Conservation (phyloP, 2,888 invertebrate species). For the Macrophya annulata region DNA sequence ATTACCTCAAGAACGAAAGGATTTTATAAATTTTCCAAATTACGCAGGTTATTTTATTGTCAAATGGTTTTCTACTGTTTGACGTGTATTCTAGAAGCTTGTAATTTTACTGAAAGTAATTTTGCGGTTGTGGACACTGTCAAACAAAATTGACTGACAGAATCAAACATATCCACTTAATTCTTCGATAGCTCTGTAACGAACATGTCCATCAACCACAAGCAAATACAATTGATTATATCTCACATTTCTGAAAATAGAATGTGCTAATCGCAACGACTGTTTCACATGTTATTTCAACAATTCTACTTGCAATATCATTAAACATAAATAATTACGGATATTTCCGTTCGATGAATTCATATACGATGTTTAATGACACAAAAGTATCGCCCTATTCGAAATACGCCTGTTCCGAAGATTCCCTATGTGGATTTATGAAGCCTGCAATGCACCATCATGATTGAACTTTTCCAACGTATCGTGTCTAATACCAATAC, state of each 20-base stretch:
- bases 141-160: not conserved
- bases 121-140: not conserved
- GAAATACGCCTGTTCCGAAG: not conserved
- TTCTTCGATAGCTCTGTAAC: too few species aligned
- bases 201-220: too few species aligned
- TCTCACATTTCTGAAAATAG: too few species aligned
- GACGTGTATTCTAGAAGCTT: not conserved
- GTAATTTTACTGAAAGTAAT: not conserved
- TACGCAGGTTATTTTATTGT: not conserved
- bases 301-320: not conserved
- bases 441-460: not conserved
- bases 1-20: not conserved
- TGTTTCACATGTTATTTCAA: not conserved
- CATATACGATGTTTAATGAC: not conserved
- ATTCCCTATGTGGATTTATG: not conserved
- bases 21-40: not conserved
- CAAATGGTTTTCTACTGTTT: too few species aligned
- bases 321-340: not conserved
- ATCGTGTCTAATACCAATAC: not conserved
- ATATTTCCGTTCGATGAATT: not conserved
- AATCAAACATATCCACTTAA: too few species aligned
- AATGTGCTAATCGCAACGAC: too few species aligned
- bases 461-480: not conserved
- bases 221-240: too few species aligned
- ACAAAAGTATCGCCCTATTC: not conserved